A percentile compares a stretch with the other conserved stretches of the same genome.
Evolutionary conservation across 2,113 vertebrate genomes (phyloP).

Genomic region (Erinaceus europaeus): DNA sequence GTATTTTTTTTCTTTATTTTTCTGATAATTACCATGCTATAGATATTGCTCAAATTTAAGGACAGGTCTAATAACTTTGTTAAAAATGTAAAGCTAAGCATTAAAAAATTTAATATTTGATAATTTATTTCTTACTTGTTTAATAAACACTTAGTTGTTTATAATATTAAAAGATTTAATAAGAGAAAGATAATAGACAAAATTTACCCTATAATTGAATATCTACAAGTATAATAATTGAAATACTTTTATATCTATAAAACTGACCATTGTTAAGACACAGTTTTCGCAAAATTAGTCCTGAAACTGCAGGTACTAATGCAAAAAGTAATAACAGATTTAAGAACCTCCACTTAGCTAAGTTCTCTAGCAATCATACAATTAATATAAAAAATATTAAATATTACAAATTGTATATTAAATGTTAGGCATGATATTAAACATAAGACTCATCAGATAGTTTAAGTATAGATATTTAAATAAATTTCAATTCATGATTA

Average conservation of each 20-base stretch:
- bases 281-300: conserved; percentile 28
- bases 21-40: conserved; percentile 51
- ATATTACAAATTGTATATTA: conserved; percentile 35
- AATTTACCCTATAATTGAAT: conserved; percentile 46
- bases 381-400: conserved; percentile 31
- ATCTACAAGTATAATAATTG: no score
- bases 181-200: conserved; percentile 52
- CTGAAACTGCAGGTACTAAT: neutral
- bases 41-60: conserved; percentile 11
- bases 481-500: neutral
- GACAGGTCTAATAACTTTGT: conserved; percentile 56
- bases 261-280: conserved; percentile 36
- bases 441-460: neutral
- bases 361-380: conserved; percentile 48
- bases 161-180: conserved; percentile 61
- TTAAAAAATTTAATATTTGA: neutral
- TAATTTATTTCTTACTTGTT: conserved; percentile 42
- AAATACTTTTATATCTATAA: conserved; percentile 33
- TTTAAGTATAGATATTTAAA: conserved; percentile 2
- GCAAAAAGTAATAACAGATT: conserved; percentile 18
- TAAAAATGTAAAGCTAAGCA: conserved; percentile 58
- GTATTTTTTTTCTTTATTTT: conserved; percentile 71
- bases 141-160: conserved; percentile 59
- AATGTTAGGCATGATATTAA: neutral
- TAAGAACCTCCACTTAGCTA: neutral